These are phyloP conservation scores for Samia ricini DNA, from an alignment of 1,140 invertebrate species.

Conservation along the genomic window DNA sequence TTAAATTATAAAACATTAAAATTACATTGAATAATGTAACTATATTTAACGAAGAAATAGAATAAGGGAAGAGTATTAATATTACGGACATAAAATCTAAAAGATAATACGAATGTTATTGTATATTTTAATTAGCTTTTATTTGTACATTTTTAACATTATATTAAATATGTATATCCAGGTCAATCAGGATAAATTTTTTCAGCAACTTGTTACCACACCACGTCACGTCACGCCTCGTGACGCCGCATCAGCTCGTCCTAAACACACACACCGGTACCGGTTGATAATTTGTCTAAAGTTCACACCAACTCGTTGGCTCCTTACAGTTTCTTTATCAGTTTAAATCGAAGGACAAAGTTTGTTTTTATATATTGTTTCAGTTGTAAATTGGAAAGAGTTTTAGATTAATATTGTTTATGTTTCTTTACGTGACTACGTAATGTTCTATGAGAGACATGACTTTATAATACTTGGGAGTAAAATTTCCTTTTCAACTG, in stretches of 20 bases:
- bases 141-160: no score
- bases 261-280: conserved; percentile 36
- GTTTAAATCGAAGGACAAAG: conserved; percentile 20
- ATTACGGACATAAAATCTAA: no score
- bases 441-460: not conserved
- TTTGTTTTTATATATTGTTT: not conserved
- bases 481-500: no score
- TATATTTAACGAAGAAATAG: no score
- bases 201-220: not conserved
- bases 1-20: no score
- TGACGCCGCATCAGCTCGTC: conserved; percentile 9
- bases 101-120: no score
- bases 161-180: no score
- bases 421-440: not conserved
- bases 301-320: conserved; percentile 29
- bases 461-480: no score
- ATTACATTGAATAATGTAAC: no score
- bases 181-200: not conserved
- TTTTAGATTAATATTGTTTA: not conserved
- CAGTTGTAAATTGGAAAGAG: not conserved
- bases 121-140: no score
- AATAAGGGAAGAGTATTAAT: no score
- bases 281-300: conserved; percentile 34
- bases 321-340: conserved; percentile 38
- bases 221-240: not conserved